Evolutionary conservation across 2,113 vertebrate genomes (phyloP).

Genomic region (Thomomys bottae): DNA sequence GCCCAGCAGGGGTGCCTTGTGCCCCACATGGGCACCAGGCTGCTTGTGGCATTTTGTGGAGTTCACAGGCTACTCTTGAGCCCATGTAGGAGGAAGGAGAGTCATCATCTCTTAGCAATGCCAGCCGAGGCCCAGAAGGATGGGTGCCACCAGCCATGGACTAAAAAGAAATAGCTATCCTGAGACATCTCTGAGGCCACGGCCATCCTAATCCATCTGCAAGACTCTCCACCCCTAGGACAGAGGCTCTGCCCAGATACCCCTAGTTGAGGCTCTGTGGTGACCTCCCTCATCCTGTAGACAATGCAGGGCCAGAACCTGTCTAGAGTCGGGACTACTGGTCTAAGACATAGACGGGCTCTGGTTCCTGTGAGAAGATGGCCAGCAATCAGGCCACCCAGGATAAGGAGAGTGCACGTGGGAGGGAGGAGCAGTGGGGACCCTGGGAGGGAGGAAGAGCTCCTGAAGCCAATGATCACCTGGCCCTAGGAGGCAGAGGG

Average conservation of each 20-base stretch:
- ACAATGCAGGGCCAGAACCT: not conserved
- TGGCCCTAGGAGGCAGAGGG: no score
- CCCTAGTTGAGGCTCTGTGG: no score
- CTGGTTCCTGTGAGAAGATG: not conserved
- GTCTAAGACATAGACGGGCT: not conserved
- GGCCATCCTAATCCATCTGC: no score
- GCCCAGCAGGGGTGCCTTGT: no score
- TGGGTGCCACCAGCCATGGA: fast-evolving
- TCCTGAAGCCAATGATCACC: no score
- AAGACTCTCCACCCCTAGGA: no score
- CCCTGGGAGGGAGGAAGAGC: not conserved
- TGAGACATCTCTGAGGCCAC: not conserved
- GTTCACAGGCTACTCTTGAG: not conserved
- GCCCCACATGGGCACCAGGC: no score
- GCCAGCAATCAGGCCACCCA: not conserved
- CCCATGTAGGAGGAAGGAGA: not conserved
- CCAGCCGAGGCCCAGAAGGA: not conserved
- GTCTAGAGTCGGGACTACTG: not conserved
- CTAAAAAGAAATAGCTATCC: not conserved
- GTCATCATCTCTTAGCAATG: fast-evolving
- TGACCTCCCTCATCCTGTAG: no score
- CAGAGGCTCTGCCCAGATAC: no score
- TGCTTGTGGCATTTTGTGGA: fast-evolving
- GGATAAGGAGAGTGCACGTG: not conserved
- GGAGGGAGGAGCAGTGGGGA: not conserved